A percentile compares a stretch with the other conserved stretches of the same genome.
Evolutionary conservation across 2,113 vertebrate species (phyloP).

Genomic region (Nycticorax nycticorax): DNA sequence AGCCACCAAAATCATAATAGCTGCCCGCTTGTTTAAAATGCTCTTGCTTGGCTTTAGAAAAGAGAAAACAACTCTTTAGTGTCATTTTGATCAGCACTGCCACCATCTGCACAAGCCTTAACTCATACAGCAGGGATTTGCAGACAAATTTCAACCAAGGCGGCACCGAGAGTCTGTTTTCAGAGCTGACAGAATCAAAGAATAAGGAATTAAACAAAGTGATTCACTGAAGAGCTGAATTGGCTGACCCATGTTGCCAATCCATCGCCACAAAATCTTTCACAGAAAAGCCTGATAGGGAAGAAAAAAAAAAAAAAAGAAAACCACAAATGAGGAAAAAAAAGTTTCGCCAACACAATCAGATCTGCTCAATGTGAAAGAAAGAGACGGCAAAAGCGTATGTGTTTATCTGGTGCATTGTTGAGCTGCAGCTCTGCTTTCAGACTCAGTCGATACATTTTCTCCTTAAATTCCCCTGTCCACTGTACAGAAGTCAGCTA

Average conservation of each 20-base stretch:
- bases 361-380: neutral
- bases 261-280: neutral
- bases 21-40: neutral
- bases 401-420: neutral
- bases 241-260: neutral
- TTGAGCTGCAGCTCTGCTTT: neutral
- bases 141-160: conserved; percentile 10
- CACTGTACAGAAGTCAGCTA: conserved; percentile 16
- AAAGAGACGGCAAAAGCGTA: neutral
- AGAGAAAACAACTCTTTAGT: conserved; percentile 9
- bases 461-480: conserved; percentile 17
- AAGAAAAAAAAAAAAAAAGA: neutral
- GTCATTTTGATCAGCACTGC: conserved; percentile 29
- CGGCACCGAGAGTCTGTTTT: neutral
- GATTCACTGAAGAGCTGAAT: neutral
- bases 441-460: conserved; percentile 27
- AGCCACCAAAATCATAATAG: conserved; percentile 10
- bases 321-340: neutral
- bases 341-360: neutral
- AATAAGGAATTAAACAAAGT: conserved; percentile 24
- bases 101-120: conserved; percentile 30
- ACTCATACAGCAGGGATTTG: neutral
- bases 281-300: neutral
- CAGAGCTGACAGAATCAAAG: neutral
- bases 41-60: conserved; percentile 1